Conservation (phyloP, 1,140 invertebrate genomes). For the Leptoteleia sp. region DNA sequence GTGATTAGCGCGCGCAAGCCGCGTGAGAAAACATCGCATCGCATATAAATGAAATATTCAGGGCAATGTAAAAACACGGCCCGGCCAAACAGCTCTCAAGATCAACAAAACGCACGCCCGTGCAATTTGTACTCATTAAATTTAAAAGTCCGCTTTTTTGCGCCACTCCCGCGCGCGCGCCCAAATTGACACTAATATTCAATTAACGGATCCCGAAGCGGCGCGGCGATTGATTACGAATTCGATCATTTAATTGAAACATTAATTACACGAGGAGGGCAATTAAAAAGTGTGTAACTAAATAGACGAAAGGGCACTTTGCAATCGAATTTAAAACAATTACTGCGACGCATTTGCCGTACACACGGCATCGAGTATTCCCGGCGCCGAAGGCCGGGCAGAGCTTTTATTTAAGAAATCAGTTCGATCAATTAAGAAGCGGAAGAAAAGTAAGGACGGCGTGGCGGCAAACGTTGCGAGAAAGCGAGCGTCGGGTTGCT, state of each 20-base stretch:
- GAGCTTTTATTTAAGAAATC: no score
- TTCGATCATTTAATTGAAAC: slow-evolving; percentile 32
- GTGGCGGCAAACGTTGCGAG: no score
- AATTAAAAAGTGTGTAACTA: slow-evolving; percentile 22
- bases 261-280: slow-evolving; percentile 21
- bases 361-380: no score
- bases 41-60: slow-evolving; percentile 50
- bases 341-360: no score
- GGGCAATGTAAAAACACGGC: slow-evolving; percentile 26
- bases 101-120: slow-evolving; percentile 27
- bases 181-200: slow-evolving; percentile 29
- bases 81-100: slow-evolving; percentile 23
- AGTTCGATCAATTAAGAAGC: no score
- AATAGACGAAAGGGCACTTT: neutral
- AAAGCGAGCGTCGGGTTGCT: slow-evolving; percentile 7
- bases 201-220: slow-evolving; percentile 25
- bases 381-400: no score
- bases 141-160: slow-evolving; percentile 30
- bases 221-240: slow-evolving; percentile 26
- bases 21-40: slow-evolving; percentile 39
- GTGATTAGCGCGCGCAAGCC: slow-evolving; percentile 46
- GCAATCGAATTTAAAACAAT: slow-evolving; percentile 13
- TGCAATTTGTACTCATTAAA: slow-evolving; percentile 40
- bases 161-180: neutral
- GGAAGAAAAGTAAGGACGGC: no score